Evolutionary conservation across 2,888 invertebrate genomes (phyloP).

Genomic region (Tetanocera ferruginea): DNA sequence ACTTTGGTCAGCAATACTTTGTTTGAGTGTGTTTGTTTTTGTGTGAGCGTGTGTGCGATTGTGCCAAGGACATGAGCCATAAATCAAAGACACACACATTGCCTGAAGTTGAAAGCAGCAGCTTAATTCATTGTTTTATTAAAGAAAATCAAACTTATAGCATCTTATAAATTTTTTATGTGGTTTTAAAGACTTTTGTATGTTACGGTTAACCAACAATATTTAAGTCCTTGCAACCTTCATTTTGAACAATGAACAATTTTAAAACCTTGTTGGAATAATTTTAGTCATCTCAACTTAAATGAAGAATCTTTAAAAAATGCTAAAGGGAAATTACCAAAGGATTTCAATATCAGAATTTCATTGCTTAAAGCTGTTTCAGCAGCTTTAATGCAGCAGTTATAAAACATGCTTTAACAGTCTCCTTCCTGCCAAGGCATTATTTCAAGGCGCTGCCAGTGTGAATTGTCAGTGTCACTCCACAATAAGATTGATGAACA

Average conservation of each 20-base stretch:
- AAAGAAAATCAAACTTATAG: not conserved
- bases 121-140: too few relatives aligned
- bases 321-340: too few relatives aligned
- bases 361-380: not conserved
- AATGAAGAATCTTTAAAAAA: not conserved
- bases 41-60: not conserved
- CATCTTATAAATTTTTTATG: not conserved
- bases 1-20: not conserved
- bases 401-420: too few relatives aligned
- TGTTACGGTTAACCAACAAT: too few relatives aligned
- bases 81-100: constrained; percentile 5
- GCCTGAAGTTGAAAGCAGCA: not conserved
- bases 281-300: not conserved
- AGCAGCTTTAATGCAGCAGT: too few relatives aligned
- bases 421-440: too few relatives aligned
- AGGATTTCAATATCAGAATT: too few relatives aligned
- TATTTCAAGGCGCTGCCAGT: constrained; percentile 36
- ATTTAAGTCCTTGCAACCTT: too few relatives aligned
- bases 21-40: not conserved
- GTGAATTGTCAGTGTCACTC: constrained; percentile 39
- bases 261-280: too few relatives aligned
- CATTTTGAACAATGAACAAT: too few relatives aligned
- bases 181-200: not conserved
- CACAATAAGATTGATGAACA: constrained; percentile 35
- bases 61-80: constrained; percentile 26